Base-by-base conservation (phyloP, 2,888 invertebrate species). In the Napeogenes inachia region DNA sequence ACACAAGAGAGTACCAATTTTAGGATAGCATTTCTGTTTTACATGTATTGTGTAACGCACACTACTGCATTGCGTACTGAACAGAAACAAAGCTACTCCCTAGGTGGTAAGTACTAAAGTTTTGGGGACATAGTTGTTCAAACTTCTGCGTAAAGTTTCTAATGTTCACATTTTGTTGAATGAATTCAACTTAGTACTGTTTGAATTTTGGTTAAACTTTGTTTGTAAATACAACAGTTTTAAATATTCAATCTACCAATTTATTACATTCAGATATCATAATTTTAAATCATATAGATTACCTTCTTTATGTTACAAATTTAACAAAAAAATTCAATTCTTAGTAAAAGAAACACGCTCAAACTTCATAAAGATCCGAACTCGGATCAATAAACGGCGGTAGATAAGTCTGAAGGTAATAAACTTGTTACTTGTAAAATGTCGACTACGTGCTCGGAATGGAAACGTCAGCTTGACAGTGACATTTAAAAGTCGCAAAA, bases 351-450 rank as follows among this genome's bases (percentile, higher is more conserved):
- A 42, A 10, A 42, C 8, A 42, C 38, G 8, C 30, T 50, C 50
- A 30, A 30, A 50, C 12, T 30, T 13, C 3, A 50, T 12, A 6
- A 8, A 8, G 30, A 50, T 10, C n/a, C 47, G 21, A 8, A 47
- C 6, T 47, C 30, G 21, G 50, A 50, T 50, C 50, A 50, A 50
- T 50, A 50, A 50, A 50, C 30, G 8, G 30, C 30, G n/a, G 3
- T 10, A 30, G 30, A 50, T 50, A 50, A 50, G 8, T 50, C 50
- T 50, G 50, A 50, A 42, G 50, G 30, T 30, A 50, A 30, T 50
- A 50, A 50, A 30, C 50, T 50, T 50, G 50, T 30, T 8, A 50
- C 30, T 30, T 50, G 50, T 50, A 50, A 50, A 50, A 50, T 50
- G 50, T 6, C 4, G 30, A 3, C 30, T 50, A 50, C 50, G 50